Evolutionary conservation across 2,113 vertebrate genomes (phyloP).

Genomic region (Scalopus aquaticus): DNA sequence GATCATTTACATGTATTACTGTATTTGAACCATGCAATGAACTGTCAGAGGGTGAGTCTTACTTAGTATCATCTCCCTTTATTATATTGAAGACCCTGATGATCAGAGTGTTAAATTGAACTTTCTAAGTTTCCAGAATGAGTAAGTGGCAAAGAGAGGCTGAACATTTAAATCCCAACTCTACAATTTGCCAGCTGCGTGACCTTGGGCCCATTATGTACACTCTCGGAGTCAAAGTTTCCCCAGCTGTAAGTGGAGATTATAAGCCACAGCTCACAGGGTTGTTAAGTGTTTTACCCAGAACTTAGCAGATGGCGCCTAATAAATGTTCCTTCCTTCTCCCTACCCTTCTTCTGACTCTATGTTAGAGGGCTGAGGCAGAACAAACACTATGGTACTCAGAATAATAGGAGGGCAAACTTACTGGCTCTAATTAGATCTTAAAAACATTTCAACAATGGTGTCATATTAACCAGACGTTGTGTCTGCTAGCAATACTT

Average conservation of each 20-base stretch:
- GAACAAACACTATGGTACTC: slow-evolving; percentile 44
- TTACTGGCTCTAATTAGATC: slow-evolving; percentile 15
- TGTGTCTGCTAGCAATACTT: slow-evolving; percentile 57
- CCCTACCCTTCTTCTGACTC: background rate
- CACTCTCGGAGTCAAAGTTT: slow-evolving; percentile 35
- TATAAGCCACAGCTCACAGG: background rate
- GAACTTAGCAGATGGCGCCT: slow-evolving; percentile 36
- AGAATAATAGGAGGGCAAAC: slow-evolving; percentile 45
- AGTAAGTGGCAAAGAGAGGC: background rate
- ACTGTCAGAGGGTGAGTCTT: background rate
- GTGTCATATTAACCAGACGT: slow-evolving; percentile 48
- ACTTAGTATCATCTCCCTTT: background rate
- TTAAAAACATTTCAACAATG: slow-evolving; percentile 57
- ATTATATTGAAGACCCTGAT: background rate
- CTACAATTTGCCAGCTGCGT: slow-evolving; percentile 23
- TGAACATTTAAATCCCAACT: slow-evolving; percentile 11
- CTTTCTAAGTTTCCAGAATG: background rate
- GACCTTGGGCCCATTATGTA: background rate
- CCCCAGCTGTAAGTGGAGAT: background rate
- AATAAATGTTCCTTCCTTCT: background rate
- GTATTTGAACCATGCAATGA: background rate
- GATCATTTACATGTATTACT: background rate
- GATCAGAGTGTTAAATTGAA: background rate
- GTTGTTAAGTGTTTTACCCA: background rate
- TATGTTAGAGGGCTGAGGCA: background rate